phyloP scores from a whole-genome alignment of 1,140 invertebrate genomes.

The Orchestia grillus region DNA sequence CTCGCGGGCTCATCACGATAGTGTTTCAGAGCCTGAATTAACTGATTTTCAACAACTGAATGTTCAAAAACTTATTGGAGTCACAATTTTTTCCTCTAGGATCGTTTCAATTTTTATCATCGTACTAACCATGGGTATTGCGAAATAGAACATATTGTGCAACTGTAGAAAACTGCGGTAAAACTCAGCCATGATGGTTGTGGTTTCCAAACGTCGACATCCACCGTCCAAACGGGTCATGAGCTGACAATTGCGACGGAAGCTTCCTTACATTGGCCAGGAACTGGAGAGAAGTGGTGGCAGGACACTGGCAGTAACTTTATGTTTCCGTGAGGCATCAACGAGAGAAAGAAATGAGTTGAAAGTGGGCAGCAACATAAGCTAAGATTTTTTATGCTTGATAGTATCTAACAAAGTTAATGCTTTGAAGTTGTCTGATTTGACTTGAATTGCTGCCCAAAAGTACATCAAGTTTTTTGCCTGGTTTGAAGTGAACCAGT shows the following conservation, averaged over 20 bases:
- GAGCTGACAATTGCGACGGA: neutral
- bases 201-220: neutral
- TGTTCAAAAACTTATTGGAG: neutral
- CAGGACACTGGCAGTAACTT: neutral
- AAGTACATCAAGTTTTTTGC: no score
- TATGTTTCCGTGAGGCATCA: neutral
- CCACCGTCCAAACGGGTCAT: neutral
- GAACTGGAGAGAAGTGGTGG: neutral
- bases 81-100: neutral
- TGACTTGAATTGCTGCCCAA: neutral
- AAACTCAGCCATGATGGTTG: neutral
- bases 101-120: neutral
- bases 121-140: no score
- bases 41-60: neutral
- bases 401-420: neutral
- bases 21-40: neutral
- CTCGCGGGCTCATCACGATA: neutral
- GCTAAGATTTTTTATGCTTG: neutral
- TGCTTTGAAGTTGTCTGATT: neutral
- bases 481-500: neutral
- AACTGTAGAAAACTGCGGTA: neutral
- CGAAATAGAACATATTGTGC: no score
- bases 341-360: neutral
- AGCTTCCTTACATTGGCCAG: neutral
- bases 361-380: neutral